A percentile compares a stretch with the other conserved stretches of the same genome.
phyloP scores from a whole-genome alignment of 2,113 vertebrate species.

The Cavia porcellus region DNA sequence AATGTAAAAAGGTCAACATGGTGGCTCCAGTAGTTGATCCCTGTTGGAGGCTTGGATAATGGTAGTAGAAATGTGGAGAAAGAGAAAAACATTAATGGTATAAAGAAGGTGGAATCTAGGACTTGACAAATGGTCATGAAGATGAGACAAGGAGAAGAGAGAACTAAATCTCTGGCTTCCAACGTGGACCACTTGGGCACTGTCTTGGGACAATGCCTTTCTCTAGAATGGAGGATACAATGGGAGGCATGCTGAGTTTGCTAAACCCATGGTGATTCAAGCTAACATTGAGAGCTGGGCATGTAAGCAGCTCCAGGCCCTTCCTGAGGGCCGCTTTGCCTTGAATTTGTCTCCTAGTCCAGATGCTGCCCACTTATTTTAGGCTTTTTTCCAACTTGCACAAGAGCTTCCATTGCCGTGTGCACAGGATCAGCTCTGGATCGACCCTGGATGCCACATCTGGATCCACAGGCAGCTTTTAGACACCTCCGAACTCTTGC shows the following conservation, averaged over 20 bases:
- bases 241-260: too few species aligned
- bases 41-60: neutral
- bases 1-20: neutral
- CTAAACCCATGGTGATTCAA: neutral
- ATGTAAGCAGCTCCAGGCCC: too few species aligned
- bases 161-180: neutral
- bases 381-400: neutral
- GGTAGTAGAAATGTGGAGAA: neutral
- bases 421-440: neutral
- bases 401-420: neutral
- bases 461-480: neutral
- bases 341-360: neutral
- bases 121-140: neutral
- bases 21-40: neutral
- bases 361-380: neutral
- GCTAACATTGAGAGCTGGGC: neutral
- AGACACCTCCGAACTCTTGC: neutral
- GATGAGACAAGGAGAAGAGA: too few species aligned
- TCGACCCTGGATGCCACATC: neutral
- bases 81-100: neutral
- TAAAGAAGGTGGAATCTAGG: neutral
- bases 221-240: neutral
- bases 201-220: neutral
- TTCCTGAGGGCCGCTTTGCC: neutral
- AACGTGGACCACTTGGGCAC: neutral